phyloP scores from a whole-genome alignment of 2,797 vertebrate genomes.

The Enoplosus armatus region DNA sequence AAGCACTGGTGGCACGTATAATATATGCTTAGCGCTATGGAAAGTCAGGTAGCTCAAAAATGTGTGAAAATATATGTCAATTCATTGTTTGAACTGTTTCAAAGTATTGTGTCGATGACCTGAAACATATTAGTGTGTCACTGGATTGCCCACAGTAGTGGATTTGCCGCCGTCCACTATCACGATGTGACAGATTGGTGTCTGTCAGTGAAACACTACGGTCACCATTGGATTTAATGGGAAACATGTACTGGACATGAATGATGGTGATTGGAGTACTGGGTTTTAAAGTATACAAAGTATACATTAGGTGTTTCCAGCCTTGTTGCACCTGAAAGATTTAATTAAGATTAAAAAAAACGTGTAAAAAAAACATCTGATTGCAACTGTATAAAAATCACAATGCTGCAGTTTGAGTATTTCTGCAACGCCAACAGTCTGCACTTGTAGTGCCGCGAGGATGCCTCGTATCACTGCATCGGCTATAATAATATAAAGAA shows the following conservation, averaged over 20 bases:
- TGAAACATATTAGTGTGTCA: neutral
- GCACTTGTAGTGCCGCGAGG: neutral
- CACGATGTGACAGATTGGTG: neutral
- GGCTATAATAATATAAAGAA: conserved; percentile 4
- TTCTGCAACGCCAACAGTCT: neutral
- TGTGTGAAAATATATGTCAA: neutral
- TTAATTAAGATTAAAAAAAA: neutral
- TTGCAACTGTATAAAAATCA: neutral
- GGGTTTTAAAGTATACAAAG: neutral
- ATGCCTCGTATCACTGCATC: conserved; percentile 1
- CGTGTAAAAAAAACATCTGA: neutral
- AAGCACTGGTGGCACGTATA: neutral
- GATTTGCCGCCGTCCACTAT: neutral
- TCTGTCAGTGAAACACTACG: neutral
- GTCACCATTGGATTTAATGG: neutral
- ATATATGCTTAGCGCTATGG: neutral
- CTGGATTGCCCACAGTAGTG: neutral
- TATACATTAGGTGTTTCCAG: neutral
- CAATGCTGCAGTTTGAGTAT: neutral
- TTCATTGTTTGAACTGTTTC: neutral
- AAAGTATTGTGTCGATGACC: neutral
- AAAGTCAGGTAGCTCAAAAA: neutral
- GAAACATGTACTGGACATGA: neutral
- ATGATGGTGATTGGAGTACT: neutral
- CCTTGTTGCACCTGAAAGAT: neutral